These are phyloP conservation scores for Thalassophryne amazonica DNA, from an alignment of 2,797 vertebrate genomes.

Conservation along the genomic window DNA sequence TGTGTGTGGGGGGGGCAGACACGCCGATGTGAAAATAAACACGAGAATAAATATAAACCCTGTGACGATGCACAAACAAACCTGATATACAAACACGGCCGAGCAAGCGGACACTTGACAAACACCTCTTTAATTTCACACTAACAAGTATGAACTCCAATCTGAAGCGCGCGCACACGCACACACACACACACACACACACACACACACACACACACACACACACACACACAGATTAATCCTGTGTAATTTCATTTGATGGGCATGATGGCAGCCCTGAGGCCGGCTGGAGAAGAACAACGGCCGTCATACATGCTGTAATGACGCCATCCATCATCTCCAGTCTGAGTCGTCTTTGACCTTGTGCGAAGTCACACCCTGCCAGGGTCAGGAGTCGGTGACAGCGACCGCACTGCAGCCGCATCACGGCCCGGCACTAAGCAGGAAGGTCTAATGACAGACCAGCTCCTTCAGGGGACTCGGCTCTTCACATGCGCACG, in stretches of 20 bases:
- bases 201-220: no score
- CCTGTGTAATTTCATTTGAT: slow-evolving; percentile 32
- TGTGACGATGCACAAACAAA: slow-evolving; percentile 24
- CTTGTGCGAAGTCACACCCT: slow-evolving; percentile 32
- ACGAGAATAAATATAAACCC: slow-evolving; percentile 30
- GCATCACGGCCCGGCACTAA: slow-evolving; percentile 46
- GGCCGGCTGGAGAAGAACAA: slow-evolving; percentile 14
- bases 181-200: no score
- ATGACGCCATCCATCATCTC: slow-evolving; percentile 40
- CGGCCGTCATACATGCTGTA: slow-evolving; percentile 10
- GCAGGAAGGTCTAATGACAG: slow-evolving; percentile 56
- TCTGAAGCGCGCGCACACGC: slow-evolving; percentile 31
- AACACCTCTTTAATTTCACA: slow-evolving; percentile 14
- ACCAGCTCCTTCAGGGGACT: slow-evolving; percentile 28
- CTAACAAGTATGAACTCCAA: slow-evolving; percentile 20
- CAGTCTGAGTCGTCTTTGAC: slow-evolving; percentile 30
- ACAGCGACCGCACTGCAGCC: slow-evolving; percentile 25
- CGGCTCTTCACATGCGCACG: slow-evolving; percentile 33
- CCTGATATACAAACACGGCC: slow-evolving; percentile 7
- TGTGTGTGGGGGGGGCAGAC: no score
- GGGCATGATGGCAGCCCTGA: slow-evolving; percentile 13
- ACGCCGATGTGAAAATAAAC: slow-evolving; percentile 36
- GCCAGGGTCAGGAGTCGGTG: slow-evolving; percentile 40
- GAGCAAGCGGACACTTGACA: slow-evolving; percentile 17
- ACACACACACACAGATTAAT: slow-evolving; percentile 44